Evolutionary conservation across 2,888 invertebrate species (phyloP).

Genomic region (Drosophila ustulata): DNA sequence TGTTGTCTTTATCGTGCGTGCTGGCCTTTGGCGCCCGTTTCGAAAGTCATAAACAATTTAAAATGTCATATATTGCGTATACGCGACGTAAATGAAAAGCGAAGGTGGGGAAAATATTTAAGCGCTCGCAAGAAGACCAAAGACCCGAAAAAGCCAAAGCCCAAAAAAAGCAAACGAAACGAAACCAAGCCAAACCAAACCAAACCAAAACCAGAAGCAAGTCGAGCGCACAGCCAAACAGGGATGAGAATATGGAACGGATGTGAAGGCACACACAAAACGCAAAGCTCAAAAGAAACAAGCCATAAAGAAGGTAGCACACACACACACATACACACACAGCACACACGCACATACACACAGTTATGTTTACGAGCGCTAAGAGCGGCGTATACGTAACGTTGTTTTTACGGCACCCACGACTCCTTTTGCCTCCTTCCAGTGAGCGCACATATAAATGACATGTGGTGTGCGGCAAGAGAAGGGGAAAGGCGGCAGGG

Average conservation of each 20-base stretch:
- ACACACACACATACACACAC: slow-evolving; percentile 22
- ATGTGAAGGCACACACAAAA: slow-evolving; percentile 54
- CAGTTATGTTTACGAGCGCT: slow-evolving; percentile 66
- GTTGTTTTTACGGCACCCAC: slow-evolving; percentile 76
- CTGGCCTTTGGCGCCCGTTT: slow-evolving; percentile 51
- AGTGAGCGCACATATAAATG: slow-evolving; percentile 50
- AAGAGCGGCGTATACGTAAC: slow-evolving; percentile 58
- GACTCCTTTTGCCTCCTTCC: slow-evolving; percentile 45
- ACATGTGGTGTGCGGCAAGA: slow-evolving; percentile 42
- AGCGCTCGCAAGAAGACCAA: slow-evolving; percentile 19
- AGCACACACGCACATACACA: slow-evolving; percentile 27
- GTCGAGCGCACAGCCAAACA: slow-evolving; percentile 21
- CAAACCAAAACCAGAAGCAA: slow-evolving; percentile 5
- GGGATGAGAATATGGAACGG: slow-evolving; percentile 34
- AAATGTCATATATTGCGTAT: slow-evolving; percentile 77
- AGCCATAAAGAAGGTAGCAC: slow-evolving; percentile 68
- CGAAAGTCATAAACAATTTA: slow-evolving; percentile 76
- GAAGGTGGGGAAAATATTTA: slow-evolving; percentile 60
- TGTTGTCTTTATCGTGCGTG: slow-evolving; percentile 51
- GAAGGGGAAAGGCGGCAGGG: not conserved
- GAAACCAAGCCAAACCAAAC: slow-evolving; percentile 19
- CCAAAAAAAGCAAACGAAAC: slow-evolving; percentile 16
- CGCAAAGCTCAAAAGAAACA: slow-evolving; percentile 63
- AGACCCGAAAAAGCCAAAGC: slow-evolving; percentile 34
- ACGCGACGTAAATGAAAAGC: slow-evolving; percentile 72